phyloP scores from a whole-genome alignment of 1,140 invertebrate species.

The Zeugodacus cucurbitae region DNA sequence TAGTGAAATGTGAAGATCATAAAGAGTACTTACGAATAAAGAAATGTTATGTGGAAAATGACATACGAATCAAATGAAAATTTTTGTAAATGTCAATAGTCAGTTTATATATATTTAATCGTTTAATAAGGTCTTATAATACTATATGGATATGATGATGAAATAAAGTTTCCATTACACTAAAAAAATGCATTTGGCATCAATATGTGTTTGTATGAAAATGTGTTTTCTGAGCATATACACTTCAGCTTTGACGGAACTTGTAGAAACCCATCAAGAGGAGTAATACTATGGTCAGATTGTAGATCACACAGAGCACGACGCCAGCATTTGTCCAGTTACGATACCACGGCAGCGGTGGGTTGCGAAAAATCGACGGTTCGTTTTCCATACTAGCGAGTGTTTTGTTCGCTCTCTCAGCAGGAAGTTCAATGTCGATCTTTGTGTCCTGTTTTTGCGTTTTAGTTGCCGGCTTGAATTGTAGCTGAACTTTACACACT shows the following conservation, averaged over 20 bases:
- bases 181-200: no score
- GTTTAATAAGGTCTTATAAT: not conserved
- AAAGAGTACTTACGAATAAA: not conserved
- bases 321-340: not conserved
- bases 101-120: not conserved
- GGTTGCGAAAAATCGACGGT: not conserved
- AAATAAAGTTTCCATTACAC: not conserved
- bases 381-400: not conserved
- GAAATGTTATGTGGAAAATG: not conserved
- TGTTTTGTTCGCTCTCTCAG: not conserved
- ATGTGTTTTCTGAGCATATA: no score
- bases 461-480: not conserved
- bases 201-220: not conserved
- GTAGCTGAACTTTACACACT: not conserved
- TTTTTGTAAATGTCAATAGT: not conserved
- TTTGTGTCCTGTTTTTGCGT: not conserved
- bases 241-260: not conserved
- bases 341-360: not conserved
- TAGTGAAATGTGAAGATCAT: not conserved
- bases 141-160: not conserved
- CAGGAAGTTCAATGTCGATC: not conserved
- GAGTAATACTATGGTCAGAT: not conserved
- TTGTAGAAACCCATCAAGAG: not conserved
- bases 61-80: not conserved
- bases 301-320: conserved; percentile 12